These are phyloP conservation scores for Leucophenga maculata DNA, from an alignment of 2,888 invertebrate species.

Conservation along the genomic window DNA sequence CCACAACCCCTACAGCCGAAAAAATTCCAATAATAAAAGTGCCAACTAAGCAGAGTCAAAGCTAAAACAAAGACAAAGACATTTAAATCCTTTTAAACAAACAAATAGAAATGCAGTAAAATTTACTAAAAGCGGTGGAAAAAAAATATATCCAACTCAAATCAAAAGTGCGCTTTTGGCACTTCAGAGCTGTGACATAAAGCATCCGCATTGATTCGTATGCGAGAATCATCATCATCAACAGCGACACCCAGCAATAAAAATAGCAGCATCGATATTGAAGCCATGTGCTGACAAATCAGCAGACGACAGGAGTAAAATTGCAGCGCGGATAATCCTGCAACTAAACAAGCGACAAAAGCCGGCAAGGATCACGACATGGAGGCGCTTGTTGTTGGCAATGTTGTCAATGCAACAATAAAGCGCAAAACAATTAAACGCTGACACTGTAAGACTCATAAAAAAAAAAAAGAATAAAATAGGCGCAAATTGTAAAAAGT, in stretches of 20 bases:
- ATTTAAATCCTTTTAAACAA: conserved; percentile 15
- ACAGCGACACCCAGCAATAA: neutral
- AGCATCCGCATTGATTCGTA: neutral
- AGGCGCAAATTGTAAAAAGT: too few relatives aligned
- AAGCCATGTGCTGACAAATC: neutral
- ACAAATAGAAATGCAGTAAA: conserved; percentile 5
- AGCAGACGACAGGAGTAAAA: neutral
- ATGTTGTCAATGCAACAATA: conserved; percentile 37
- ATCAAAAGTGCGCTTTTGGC: conserved; percentile 59
- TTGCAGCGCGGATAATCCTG: conserved; percentile 63
- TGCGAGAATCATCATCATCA: conserved; percentile 1
- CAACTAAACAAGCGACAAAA: conserved; percentile 58
- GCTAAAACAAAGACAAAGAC: conserved; percentile 14
- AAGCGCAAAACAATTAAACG: conserved; percentile 57
- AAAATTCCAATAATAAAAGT: neutral
- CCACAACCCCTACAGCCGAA: neutral
- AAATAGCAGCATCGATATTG: neutral
- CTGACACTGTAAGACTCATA: conserved; percentile 27
- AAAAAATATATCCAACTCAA: conserved; percentile 6
- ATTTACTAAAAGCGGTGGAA: neutral
- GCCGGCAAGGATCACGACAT: conserved; percentile 32
- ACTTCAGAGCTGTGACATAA: conserved; percentile 45
- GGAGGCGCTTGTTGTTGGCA: conserved; percentile 48
- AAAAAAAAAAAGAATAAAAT: too few relatives aligned
- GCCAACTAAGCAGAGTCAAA: neutral